Conservation (phyloP, 2,113 vertebrate genomes). For the Agapornis roseicollis region DNA sequence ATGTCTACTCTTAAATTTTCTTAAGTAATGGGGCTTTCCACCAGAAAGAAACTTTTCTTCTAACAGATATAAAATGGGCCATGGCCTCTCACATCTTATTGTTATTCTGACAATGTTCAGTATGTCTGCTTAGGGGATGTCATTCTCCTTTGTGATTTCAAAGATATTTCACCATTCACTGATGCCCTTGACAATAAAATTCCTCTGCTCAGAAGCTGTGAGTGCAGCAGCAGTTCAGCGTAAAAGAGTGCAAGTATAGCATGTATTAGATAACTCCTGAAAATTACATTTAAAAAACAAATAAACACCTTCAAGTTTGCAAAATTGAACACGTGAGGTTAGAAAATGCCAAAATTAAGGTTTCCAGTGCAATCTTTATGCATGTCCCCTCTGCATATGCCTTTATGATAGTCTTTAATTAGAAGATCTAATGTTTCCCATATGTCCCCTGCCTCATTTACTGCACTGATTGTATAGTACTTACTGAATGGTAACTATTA, state of each 20-base stretch:
- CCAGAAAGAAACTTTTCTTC: not conserved
- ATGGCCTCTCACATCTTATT: not conserved
- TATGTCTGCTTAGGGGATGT: conserved; percentile 21
- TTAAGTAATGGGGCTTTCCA: not conserved
- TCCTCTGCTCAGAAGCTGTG: not conserved
- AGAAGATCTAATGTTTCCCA: not conserved
- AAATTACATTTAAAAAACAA: not conserved
- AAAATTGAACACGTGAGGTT: not conserved
- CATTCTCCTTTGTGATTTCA: conserved; percentile 25
- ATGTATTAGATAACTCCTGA: not conserved
- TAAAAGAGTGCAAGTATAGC: not conserved
- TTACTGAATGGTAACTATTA: not conserved
- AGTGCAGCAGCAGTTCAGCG: not conserved
- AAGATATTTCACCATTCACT: conserved; percentile 28
- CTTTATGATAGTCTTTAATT: conserved; percentile 5
- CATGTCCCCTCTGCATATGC: not conserved
- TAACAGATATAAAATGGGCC: not conserved
- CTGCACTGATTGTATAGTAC: not conserved
- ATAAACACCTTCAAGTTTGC: not conserved
- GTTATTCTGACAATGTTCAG: conserved; percentile 30
- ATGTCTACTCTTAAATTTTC: not conserved
- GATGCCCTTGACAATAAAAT: conserved; percentile 24
- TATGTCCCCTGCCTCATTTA: not conserved
- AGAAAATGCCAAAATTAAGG: not conserved
- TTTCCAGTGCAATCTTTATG: not conserved